Evolutionary conservation across 1,140 invertebrate species (phyloP).

Genomic region (Tribolium madens): DNA sequence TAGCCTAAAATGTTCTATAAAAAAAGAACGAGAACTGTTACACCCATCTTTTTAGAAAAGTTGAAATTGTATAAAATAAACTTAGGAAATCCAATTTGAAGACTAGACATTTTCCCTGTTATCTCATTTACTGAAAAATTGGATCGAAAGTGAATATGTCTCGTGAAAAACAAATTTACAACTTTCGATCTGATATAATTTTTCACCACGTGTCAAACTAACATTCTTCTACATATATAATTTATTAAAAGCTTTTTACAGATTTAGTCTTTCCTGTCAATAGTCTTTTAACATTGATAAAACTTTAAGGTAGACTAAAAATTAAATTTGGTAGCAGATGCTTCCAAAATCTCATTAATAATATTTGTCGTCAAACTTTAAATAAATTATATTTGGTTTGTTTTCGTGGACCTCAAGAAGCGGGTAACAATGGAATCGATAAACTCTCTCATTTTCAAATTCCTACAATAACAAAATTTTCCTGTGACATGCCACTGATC

Average conservation of each 20-base stretch:
- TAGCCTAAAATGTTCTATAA: too few relatives aligned
- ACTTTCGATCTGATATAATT: not conserved
- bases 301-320: not conserved
- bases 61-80: too few relatives aligned
- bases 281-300: not conserved
- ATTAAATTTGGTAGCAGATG: not conserved
- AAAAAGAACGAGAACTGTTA: too few relatives aligned
- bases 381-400: not conserved
- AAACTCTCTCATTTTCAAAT: not conserved
- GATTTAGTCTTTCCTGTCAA: not conserved
- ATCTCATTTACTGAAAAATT: not conserved
- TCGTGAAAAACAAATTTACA: not conserved
- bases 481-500: not conserved
- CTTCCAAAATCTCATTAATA: not conserved
- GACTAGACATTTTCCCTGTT: not conserved
- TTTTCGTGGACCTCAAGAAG: not conserved
- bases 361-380: not conserved
- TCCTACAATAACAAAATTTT: not conserved
- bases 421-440: not conserved
- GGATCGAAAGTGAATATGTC: not conserved
- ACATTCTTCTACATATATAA: not conserved
- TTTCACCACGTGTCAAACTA: not conserved
- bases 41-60: too few relatives aligned
- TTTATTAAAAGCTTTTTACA: not conserved
- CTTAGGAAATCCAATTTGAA: too few relatives aligned